These are phyloP conservation scores for Bimastos eiseni DNA, from an alignment of 2,888 invertebrate species.

Conservation along the genomic window DNA sequence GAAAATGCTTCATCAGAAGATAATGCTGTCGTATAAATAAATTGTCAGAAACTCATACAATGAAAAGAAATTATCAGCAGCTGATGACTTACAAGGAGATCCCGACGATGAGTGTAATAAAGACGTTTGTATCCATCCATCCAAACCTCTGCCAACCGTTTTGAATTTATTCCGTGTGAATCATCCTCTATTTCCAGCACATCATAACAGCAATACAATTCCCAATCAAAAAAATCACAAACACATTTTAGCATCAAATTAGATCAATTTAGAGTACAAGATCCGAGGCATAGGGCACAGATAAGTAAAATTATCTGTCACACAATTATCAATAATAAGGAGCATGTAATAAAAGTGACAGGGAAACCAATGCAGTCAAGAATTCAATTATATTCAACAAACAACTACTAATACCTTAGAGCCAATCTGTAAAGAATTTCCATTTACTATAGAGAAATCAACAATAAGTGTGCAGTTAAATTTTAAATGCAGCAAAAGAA, in stretches of 20 bases:
- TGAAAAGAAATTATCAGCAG: neutral
- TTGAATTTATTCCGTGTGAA: slow-evolving; percentile 88
- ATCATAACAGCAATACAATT: neutral
- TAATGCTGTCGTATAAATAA: neutral
- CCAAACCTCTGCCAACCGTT: slow-evolving; percentile 91
- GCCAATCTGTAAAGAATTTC: neutral
- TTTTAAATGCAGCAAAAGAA: neutral
- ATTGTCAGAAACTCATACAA: neutral
- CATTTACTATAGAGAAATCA: neutral
- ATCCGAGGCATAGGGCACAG: neutral
- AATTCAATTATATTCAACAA: neutral
- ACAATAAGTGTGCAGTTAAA: neutral
- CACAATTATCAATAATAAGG: neutral
- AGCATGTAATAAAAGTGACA: too few relatives aligned
- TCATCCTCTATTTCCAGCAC: slow-evolving; percentile 42
- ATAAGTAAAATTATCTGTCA: neutral
- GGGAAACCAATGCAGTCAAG: neutral
- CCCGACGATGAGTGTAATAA: slow-evolving; percentile 76
- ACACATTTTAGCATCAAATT: neutral
- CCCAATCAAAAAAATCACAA: neutral
- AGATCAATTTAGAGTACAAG: neutral
- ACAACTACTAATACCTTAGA: neutral
- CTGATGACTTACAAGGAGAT: slow-evolving; percentile 46
- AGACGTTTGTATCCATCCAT: slow-evolving; percentile 94
- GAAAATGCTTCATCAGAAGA: neutral